Conservation (phyloP, 2,113 vertebrate genomes). For the zebrafish (Danio rerio) region DNA sequence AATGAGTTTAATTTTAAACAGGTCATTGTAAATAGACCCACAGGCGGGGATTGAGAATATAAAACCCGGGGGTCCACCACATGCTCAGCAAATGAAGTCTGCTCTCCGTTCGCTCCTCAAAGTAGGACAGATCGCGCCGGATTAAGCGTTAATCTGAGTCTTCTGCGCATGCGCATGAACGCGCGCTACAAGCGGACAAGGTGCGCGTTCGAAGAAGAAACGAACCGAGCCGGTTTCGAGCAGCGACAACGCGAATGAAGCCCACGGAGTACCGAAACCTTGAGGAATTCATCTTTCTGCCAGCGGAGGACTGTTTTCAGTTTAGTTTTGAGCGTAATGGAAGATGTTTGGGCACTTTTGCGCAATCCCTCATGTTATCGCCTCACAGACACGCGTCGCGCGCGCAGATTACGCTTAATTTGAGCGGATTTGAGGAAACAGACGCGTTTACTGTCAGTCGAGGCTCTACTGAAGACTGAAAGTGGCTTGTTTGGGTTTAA, state of each 20-base stretch:
- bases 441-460: not conserved
- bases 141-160: slow-evolving; percentile 53
- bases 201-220: not conserved
- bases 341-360: not conserved
- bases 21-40: not conserved
- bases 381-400: not conserved
- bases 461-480: not conserved
- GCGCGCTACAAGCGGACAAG: not conserved
- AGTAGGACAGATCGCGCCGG: slow-evolving; percentile 44
- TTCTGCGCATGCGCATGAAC: slow-evolving; percentile 33
- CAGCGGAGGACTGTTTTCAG: not conserved
- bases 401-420: not conserved
- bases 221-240: not conserved
- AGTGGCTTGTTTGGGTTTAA: not conserved
- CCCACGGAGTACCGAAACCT: not conserved
- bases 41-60: not conserved
- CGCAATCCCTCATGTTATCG: not conserved
- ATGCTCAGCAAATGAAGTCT: slow-evolving; percentile 18
- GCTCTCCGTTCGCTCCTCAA: not conserved
- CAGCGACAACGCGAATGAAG: not conserved
- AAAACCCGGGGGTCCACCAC: not conserved
- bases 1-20: not conserved
- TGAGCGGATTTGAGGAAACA: not conserved
- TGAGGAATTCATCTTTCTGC: not conserved
- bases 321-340: not conserved